A percentile compares a stretch with the other conserved stretches of the same genome.
Conservation (phyloP, 2,113 vertebrate genomes). For the Trogon surrucura region DNA sequence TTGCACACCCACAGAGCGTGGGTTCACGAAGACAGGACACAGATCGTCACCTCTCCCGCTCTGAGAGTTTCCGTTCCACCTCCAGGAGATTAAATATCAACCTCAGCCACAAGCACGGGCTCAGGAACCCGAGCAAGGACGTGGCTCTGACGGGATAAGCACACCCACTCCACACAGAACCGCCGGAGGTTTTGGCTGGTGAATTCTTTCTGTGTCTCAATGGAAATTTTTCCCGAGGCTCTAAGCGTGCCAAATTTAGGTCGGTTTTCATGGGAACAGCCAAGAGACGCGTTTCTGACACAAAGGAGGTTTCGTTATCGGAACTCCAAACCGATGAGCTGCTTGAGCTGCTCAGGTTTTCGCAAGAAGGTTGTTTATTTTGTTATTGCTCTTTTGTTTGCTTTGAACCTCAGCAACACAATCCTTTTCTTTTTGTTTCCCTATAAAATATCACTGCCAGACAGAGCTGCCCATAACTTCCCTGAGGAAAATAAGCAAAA, state of each 20-base stretch:
- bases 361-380: not conserved
- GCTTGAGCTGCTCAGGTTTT: not conserved
- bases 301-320: not conserved
- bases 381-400: not conserved
- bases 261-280: slow-evolving; percentile 13
- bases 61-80: not conserved
- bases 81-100: not conserved
- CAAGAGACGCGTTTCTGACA: not conserved
- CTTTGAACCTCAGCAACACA: not conserved
- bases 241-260: not conserved
- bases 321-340: not conserved
- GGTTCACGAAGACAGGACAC: not conserved
- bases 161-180: not conserved
- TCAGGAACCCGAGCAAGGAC: not conserved
- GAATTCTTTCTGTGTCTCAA: not conserved
- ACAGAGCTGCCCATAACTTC: not conserved
- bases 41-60: not conserved
- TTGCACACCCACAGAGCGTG: not conserved
- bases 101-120: not conserved
- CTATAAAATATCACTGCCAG: not conserved
- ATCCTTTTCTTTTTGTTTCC: not conserved
- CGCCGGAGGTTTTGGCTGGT: not conserved
- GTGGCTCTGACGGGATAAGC: not conserved
- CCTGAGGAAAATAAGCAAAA: not conserved
- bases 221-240: not conserved